Evolutionary conservation across 2,113 vertebrate genomes (phyloP).

Genomic region (Amphilophus citrinellus): DNA sequence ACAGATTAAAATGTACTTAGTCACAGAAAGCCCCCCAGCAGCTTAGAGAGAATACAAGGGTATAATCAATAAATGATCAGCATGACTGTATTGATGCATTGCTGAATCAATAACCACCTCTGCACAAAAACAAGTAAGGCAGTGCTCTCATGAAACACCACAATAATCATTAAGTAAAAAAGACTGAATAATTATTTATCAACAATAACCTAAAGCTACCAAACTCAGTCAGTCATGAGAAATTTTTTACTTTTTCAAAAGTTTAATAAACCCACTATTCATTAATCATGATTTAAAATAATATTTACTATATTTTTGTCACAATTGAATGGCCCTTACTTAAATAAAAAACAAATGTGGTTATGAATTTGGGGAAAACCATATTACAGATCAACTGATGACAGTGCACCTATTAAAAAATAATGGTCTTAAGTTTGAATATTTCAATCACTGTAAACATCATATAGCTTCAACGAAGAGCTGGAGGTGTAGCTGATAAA

Average conservation of each 20-base stretch:
- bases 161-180: not conserved
- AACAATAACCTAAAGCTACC: not conserved
- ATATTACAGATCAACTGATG: not conserved
- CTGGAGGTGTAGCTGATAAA: not conserved
- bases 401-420: not conserved
- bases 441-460: not conserved
- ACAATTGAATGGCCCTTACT: not conserved
- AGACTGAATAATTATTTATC: not conserved
- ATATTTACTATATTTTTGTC: not conserved
- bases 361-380: not conserved
- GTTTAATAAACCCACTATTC: not conserved
- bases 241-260: not conserved
- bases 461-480: not conserved
- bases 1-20: slow-evolving; percentile 63
- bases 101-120: slow-evolving; percentile 21
- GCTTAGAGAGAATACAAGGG: slow-evolving; percentile 35
- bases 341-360: not conserved
- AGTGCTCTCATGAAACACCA: not conserved
- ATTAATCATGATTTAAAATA: not conserved
- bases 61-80: slow-evolving; percentile 60
- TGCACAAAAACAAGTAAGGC: not conserved
- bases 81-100: slow-evolving; percentile 2
- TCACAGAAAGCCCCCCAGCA: slow-evolving; percentile 26
- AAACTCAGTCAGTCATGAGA: not conserved
- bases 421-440: not conserved